A percentile compares a stretch with the other conserved stretches of the same genome.
phyloP scores from a whole-genome alignment of 2,888 invertebrate species.

The Leucophenga maculata region DNA sequence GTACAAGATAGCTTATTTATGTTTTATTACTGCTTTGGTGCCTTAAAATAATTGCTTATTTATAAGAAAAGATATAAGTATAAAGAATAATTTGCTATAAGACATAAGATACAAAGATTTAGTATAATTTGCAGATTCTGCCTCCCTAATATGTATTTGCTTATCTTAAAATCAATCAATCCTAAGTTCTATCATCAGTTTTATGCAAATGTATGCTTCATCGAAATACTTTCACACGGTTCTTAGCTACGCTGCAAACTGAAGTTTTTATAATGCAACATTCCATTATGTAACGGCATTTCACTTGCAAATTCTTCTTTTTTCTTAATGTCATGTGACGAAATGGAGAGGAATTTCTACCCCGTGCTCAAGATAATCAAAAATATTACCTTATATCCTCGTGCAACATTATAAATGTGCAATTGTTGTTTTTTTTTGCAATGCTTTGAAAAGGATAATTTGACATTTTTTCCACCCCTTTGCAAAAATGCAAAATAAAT shows the following conservation, averaged over 20 bases:
- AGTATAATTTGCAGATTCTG: too few species aligned
- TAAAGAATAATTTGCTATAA: too few species aligned
- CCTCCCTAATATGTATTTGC: too few species aligned
- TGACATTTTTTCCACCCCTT: slow-evolving; percentile 19
- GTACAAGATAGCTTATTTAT: too few species aligned
- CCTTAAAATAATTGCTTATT: too few species aligned
- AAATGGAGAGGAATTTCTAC: slow-evolving; percentile 37
- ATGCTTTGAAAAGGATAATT: slow-evolving; percentile 44
- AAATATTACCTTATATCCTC: slow-evolving; percentile 42
- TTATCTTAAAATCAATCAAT: too few species aligned
- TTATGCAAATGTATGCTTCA: not conserved
- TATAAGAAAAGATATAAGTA: too few species aligned
- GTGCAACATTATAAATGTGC: slow-evolving; percentile 47
- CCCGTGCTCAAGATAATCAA: slow-evolving; percentile 23
- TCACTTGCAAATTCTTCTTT: slow-evolving; percentile 27
- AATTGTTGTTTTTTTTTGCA: slow-evolving; percentile 46
- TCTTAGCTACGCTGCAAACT: slow-evolving; percentile 1
- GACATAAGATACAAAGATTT: too few species aligned
- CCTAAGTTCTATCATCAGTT: too few species aligned
- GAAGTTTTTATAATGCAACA: not conserved
- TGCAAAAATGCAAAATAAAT: not conserved
- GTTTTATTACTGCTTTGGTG: too few species aligned
- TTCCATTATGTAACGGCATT: slow-evolving; percentile 40
- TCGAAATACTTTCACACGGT: slow-evolving; percentile 12
- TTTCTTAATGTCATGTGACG: not conserved